Conservation (phyloP, 92 coral and sea anemone genomes). For the Epizoanthus stellaris region DNA sequence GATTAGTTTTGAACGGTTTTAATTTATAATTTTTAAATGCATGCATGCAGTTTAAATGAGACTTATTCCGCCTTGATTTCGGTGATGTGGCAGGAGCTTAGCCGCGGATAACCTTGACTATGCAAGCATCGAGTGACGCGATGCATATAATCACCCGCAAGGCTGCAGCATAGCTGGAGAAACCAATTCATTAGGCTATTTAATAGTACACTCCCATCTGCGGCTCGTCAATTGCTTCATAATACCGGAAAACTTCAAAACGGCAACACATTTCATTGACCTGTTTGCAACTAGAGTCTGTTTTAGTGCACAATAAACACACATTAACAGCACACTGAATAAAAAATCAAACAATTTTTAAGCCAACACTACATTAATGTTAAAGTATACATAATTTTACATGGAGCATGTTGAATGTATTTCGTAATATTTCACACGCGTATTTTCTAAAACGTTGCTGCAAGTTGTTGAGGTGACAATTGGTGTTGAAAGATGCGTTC, state of each 20-base stretch:
- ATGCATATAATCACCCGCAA: neutral
- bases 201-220: constrained; percentile 15
- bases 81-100: neutral
- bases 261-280: no score
- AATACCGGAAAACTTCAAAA: neutral
- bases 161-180: no score
- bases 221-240: neutral
- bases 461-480: constrained; percentile 8
- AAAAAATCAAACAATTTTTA: no score
- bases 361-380: no score
- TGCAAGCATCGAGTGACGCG: neutral
- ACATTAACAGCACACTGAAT: no score
- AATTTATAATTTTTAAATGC: no score
- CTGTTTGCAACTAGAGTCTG: no score
- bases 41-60: no score
- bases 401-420: neutral
- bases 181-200: neutral
- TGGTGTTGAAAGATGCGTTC: constrained; percentile 12
- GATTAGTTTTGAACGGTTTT: no score
- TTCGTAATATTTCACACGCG: neutral
- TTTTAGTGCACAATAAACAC: no score
- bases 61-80: no score
- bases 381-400: no score
- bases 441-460: neutral
- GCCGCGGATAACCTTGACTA: neutral